Base-by-base conservation (phyloP, 2,797 vertebrate species). In the Bovichtus variegatus region DNA sequence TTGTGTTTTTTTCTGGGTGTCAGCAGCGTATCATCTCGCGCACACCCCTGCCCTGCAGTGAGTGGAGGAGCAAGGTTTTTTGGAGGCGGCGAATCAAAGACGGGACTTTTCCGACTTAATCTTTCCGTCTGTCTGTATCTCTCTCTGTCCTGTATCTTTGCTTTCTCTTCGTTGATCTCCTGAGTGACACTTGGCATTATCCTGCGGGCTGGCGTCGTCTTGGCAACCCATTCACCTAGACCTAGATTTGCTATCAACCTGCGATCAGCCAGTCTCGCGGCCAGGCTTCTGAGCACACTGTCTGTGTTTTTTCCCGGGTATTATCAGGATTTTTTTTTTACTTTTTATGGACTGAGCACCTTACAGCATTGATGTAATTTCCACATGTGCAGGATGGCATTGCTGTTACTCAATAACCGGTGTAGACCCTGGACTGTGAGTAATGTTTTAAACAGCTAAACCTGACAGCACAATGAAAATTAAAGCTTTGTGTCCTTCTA, bases 211-310 rank as follows among this genome's bases (percentile, higher is more conserved):
- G 68, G 2, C 9, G 74, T 85, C 46, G 38, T 43, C 77, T 54
- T 79, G 23, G 75, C 60, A 81, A 84, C 76, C 53, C 73, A 57
- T 87, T 78, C 72, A 74, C 70, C 61, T 60, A 57, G n/a, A 38
- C 65, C 54, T 57, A 53, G 64, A 74, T 71, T 25, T 53, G 46
- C 54, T 57, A 69, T 76, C 71, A 75, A 60, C 38, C 54, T 57
- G 59, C 13, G 34, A 76, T 71, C 80, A 71, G 68, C 68, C 59
- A 23, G 11, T 41, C 31, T 62, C 29, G 47, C 0, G 2, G 44
- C 47, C 36, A 46, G 43, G 40, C 31, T 12, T 19, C 29, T 66
- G 41, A 38, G 59, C 27, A 58, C 53, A n/a, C 49, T 19, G 16
- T 60, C 61, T 62, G 6, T n/a, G 29, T 57, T 9, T 7, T 38